phyloP scores from a whole-genome alignment of 2,888 invertebrate species.

The Cabera pusaria region DNA sequence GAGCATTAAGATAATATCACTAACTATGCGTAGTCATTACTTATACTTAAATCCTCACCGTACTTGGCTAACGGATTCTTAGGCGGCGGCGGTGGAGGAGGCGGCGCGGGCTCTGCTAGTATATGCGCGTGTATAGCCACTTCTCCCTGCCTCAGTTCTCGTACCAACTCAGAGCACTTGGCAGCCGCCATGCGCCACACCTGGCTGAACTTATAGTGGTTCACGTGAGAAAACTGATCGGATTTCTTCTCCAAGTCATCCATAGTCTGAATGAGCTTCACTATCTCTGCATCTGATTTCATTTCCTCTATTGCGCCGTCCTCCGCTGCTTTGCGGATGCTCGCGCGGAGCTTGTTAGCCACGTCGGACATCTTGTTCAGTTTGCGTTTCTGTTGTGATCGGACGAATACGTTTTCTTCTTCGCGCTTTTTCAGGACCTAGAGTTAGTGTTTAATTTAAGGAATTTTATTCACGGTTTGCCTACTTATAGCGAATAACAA shows the following conservation, averaged over 20 bases:
- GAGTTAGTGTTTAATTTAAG: too few species aligned
- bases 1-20: too few species aligned
- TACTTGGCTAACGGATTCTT: constrained; percentile 58
- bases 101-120: constrained; percentile 66
- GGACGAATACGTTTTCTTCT: constrained; percentile 92
- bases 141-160: constrained; percentile 59
- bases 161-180: constrained; percentile 48
- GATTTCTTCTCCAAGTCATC: constrained; percentile 88
- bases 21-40: too few species aligned
- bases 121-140: constrained; percentile 72
- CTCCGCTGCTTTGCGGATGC: constrained; percentile 86
- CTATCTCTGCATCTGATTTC: constrained; percentile 87
- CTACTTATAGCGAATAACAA: too few species aligned
- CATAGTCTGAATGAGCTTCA: constrained; percentile 86
- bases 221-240: constrained; percentile 84
- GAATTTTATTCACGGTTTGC: too few species aligned
- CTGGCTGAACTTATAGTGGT: constrained; percentile 85
- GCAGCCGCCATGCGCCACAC: constrained; percentile 72
- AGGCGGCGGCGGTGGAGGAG: constrained; percentile 57
- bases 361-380: constrained; percentile 90
- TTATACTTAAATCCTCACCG: too few species aligned
- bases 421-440: constrained; percentile 92
- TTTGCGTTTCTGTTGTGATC: constrained; percentile 90
- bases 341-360: constrained; percentile 85
- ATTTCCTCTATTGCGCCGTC: constrained; percentile 86